A percentile compares a stretch with the other conserved stretches of the same genome.
Evolutionary conservation across 1,140 invertebrate genomes (phyloP).

Genomic region (Harpegnathos saltator): DNA sequence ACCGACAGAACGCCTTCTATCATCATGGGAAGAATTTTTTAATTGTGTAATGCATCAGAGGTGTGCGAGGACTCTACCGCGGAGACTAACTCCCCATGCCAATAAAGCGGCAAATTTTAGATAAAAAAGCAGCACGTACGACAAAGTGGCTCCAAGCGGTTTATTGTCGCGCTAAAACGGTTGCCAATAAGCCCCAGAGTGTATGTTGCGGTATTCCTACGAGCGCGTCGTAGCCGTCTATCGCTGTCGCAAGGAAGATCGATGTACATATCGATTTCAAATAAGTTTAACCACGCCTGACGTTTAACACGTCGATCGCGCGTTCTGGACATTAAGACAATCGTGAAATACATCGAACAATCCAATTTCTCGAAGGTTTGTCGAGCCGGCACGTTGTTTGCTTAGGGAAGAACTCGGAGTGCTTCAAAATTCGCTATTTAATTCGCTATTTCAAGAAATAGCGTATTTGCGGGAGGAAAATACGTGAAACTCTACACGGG

Average conservation of each 20-base stretch:
- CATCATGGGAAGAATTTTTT: background rate
- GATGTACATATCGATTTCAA: constrained; percentile 45
- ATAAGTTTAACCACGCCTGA: background rate
- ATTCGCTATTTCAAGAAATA: too few species aligned
- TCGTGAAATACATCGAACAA: constrained; percentile 1
- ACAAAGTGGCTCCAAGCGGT: background rate
- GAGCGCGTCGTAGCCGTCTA: background rate
- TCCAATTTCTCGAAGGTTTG: constrained; percentile 20
- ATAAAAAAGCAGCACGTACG: background rate
- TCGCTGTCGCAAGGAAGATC: constrained; percentile 12
- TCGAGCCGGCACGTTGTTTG: background rate
- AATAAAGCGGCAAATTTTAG: background rate
- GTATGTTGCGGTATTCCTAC: constrained; percentile 2
- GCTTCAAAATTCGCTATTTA: background rate
- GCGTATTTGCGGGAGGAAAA: background rate
- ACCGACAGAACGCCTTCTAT: too few species aligned
- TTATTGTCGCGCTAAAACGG: background rate
- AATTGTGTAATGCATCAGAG: background rate
- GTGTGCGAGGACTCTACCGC: too few species aligned
- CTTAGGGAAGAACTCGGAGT: background rate
- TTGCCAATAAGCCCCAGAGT: background rate
- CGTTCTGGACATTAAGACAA: background rate
- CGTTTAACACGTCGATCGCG: background rate
- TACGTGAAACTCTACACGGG: background rate
- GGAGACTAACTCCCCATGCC: too few species aligned